Evolutionary conservation across 2,888 invertebrate genomes (phyloP).

Genomic region (Cynaeus angustus): DNA sequence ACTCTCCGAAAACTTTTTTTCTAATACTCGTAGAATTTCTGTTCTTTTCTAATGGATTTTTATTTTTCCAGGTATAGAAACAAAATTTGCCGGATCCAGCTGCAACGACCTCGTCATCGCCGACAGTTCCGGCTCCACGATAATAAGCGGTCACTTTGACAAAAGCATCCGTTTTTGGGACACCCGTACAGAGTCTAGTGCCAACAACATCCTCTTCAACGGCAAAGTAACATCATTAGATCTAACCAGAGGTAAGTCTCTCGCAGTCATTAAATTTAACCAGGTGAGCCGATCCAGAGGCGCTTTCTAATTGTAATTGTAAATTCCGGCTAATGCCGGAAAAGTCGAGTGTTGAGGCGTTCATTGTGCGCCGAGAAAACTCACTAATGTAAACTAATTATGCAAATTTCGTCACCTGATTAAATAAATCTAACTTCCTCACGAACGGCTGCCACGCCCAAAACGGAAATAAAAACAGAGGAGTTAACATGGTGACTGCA

Average conservation of each 20-base stretch:
- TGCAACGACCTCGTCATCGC: slow-evolving; percentile 97
- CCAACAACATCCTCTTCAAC: slow-evolving; percentile 90
- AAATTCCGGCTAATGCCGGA: slow-evolving; percentile 56
- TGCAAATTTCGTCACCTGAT: slow-evolving; percentile 65
- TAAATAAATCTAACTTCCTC: slow-evolving; percentile 63
- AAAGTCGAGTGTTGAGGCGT: slow-evolving; percentile 42
- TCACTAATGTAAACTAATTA: slow-evolving; percentile 64
- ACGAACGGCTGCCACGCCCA: slow-evolving; percentile 55
- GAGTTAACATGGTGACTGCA: slow-evolving; percentile 46
- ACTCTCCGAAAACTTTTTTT: no score
- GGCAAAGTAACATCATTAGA: slow-evolving; percentile 97
- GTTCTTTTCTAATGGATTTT: no score
- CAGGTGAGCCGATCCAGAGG: slow-evolving; percentile 40
- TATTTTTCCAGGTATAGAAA: slow-evolving; percentile 82
- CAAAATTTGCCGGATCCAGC: slow-evolving; percentile 96
- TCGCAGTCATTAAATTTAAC: slow-evolving; percentile 44
- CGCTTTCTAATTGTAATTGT: slow-evolving; percentile 58
- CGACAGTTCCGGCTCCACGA: slow-evolving; percentile 89
- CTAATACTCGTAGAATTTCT: no score
- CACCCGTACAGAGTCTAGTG: slow-evolving; percentile 87
- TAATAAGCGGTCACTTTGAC: slow-evolving; percentile 99
- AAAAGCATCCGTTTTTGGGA: slow-evolving; percentile 99
- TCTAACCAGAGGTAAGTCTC: slow-evolving; percentile 87
- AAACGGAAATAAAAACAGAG: slow-evolving; percentile 58
- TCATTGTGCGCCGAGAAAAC: slow-evolving; percentile 45